A percentile compares a stretch with the other conserved stretches of the same genome.
These are phyloP conservation scores for Vanessa cardui DNA, from an alignment of 2,888 invertebrate species.

Conservation along the genomic window DNA sequence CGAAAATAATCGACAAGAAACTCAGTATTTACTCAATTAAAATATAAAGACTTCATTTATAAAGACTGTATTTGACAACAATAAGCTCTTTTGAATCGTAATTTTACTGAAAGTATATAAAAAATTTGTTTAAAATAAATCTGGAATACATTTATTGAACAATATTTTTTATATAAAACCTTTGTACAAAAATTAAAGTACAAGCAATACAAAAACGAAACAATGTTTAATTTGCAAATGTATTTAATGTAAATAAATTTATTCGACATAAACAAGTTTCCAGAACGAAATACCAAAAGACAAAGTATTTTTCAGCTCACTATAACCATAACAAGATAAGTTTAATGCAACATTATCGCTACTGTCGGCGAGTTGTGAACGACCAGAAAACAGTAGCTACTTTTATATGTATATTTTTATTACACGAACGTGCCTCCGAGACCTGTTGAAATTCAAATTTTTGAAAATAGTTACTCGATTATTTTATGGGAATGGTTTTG, in stretches of 20 bases:
- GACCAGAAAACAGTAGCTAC: conserved; percentile 39
- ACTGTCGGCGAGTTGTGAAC: conserved; percentile 45
- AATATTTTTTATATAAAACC: too few relatives aligned
- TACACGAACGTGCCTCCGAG: conserved; percentile 39
- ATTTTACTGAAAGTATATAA: too few relatives aligned
- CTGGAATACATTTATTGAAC: too few relatives aligned
- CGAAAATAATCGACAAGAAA: too few relatives aligned
- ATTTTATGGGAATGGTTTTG: conserved; percentile 22
- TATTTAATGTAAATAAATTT: too few relatives aligned
- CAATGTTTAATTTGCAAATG: background rate
- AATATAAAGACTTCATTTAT: too few relatives aligned
- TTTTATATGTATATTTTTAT: conserved; percentile 48
- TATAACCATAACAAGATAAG: conserved; percentile 41
- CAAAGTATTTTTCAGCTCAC: background rate
- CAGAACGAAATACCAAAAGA: background rate
- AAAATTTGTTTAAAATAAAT: too few relatives aligned
- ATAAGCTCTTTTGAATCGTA: too few relatives aligned
- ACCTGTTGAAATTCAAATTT: conserved; percentile 43
- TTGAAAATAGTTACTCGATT: conserved; percentile 33
- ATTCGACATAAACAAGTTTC: background rate
- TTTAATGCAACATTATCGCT: conserved; percentile 44
- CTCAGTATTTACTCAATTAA: too few relatives aligned
- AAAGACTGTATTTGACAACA: too few relatives aligned
- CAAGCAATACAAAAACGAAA: too few relatives aligned
- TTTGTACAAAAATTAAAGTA: too few relatives aligned